Base-by-base conservation (phyloP, 2,113 vertebrate genomes). In the Orycteropus afer region DNA sequence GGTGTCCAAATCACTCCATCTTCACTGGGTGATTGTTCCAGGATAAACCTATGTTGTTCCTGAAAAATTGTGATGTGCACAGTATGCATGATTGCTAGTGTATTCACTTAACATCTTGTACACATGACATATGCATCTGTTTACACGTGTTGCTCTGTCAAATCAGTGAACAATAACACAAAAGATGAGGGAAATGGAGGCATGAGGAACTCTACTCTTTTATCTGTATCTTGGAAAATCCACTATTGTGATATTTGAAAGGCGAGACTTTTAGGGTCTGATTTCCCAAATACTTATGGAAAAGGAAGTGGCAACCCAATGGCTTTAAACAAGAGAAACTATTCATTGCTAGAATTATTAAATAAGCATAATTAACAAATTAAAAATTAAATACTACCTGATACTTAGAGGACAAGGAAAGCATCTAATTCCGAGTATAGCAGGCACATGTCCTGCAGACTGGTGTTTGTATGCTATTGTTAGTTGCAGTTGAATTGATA, bases 61-160 rank as follows among this genome's bases (percentile, higher is more conserved):
- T 96, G 95, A 90, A 96, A 97, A 97, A 93, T 25, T 81, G 67
- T 18, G 93, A 81, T 96, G 95, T 77, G 80, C 78, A 74, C 93
- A 83, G 91, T 97, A 98, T 96, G 95, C 77, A 91, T 74, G 73
- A 96, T 89, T 96, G 94, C 96, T 96, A 87, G 96, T 97, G 93
- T 97, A 97, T 95, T 83, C 84, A 90, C 97, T 93, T 97, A 98
- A 97, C 79, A 97, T 97, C 95, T 97, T 98, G 96, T 95, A 96
- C 59, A 85, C 67, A 78, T 90, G 94, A 97, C 97, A 98, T 81
- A 86, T 97, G 57, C 92, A 98, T 96, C 95, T 98, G 96, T 97
- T 98, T 98, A 97, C 90, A 94, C 94, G 93, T 96, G 96, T 96
- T 97, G 90, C 13, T 95, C 92, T 98, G 96, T 98, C 98, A 98